phyloP scores from a whole-genome alignment of 2,797 vertebrate genomes.

The Muscicapa comitata region DNA sequence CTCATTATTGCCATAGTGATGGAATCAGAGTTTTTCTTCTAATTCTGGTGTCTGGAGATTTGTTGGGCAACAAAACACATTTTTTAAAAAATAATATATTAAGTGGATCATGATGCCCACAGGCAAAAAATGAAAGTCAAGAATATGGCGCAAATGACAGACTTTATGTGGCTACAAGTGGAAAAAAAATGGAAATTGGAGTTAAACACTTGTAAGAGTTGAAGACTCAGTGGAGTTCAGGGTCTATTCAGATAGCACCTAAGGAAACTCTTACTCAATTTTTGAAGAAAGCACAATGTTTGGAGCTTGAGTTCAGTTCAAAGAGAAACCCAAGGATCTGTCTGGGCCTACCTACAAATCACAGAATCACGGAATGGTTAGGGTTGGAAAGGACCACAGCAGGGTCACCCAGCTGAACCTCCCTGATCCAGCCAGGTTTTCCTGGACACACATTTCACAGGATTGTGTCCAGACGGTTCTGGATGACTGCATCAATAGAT shows the following conservation, averaged over 20 bases:
- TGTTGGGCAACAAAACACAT: background rate
- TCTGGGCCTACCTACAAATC: background rate
- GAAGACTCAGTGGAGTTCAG: background rate
- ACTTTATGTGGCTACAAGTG: background rate
- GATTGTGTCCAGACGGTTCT: accelerated
- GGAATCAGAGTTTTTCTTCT: background rate
- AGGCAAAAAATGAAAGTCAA: background rate
- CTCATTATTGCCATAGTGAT: background rate
- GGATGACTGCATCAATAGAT: background rate
- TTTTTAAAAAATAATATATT: background rate
- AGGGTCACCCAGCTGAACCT: accelerated
- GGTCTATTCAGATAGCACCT: background rate
- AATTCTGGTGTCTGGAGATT: background rate
- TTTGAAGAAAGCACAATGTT: background rate
- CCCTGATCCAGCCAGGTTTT: background rate
- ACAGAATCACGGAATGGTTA: background rate
- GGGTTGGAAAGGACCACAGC: background rate
- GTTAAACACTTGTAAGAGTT: background rate
- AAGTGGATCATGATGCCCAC: background rate
- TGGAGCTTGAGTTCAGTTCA: background rate
- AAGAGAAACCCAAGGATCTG: background rate
- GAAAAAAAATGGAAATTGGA: background rate
- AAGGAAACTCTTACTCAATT: background rate
- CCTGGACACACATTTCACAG: background rate
- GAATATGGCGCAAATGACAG: background rate